These are phyloP conservation scores for Cynocephalus volans DNA, from an alignment of 2,113 vertebrate genomes.

Conservation along the genomic window DNA sequence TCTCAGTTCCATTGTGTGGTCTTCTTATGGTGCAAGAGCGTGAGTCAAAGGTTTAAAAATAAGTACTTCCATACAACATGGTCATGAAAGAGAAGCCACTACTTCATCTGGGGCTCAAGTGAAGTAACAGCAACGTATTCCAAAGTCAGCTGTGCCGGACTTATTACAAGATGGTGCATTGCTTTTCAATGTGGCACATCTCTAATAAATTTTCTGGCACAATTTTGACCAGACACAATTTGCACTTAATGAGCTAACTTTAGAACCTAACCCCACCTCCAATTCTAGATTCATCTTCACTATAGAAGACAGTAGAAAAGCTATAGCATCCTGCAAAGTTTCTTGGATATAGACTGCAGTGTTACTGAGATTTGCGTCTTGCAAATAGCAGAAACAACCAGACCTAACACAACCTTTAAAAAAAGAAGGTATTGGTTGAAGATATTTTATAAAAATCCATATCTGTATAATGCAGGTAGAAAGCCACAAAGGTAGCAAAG, in stretches of 20 bases:
- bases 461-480: background rate
- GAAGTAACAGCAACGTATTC: background rate
- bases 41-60: background rate
- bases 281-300: background rate
- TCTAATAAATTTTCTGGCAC: background rate
- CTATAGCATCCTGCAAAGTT: background rate
- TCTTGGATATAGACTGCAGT: background rate
- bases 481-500: background rate
- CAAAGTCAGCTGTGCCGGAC: accelerated
- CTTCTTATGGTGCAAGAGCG: background rate
- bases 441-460: background rate
- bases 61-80: background rate
- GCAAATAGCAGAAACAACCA: background rate
- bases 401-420: background rate
- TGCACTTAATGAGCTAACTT: background rate
- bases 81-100: background rate
- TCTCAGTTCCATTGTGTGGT: background rate
- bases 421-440: background rate
- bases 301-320: background rate
- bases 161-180: background rate
- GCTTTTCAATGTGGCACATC: background rate
- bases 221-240: background rate
- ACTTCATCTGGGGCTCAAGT: background rate
- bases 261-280: background rate
- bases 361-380: background rate